Evolutionary conservation across 1,140 invertebrate genomes (phyloP), one percentile per base, ranked within the genome.

Genomic region (Steinernema khuongi): DNA sequence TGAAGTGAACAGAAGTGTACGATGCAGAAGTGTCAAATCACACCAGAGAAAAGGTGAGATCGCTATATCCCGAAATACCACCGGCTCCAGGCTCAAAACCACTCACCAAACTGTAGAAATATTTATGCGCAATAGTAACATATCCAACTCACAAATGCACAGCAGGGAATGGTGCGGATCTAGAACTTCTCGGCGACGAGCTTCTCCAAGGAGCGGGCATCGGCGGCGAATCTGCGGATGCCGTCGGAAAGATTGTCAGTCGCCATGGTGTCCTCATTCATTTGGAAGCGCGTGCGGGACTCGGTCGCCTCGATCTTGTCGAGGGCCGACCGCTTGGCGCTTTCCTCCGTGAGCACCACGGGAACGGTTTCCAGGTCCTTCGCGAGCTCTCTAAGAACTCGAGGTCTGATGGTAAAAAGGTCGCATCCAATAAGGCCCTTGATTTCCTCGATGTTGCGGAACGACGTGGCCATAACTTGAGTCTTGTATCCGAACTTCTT

Each of bases 191-290:
- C 71, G 28, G 71, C 72, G 32, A 83, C 78, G 30, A 85, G 67
- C 36, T 83, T 75, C 66, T 84, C 83, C 0, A 84, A 74, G 31
- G 72, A 32, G 32, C 77, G 66, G 30, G 92, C 90, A 88, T 99
- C 97, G 0, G 89, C 91, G 22, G 94, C 93, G 88, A 99, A 99
- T 85, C 96, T 97, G 22, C 96, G 90, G 83, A 99, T 99, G 68
- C 89, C 97, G 70, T 99, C 96, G 19, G 93, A 91, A 1, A 99
- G 88, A 86, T 99, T 98, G 81, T 99, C 95, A 0, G 91, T 94
- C 0, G 96, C 93, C 97, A 99, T 99, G 85, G 93, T 90, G 86
- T 99, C 95, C 87, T 99, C 94, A 86, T 99, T 99, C 73, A 97
- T 86, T 85, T 32, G 68, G 1, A 85, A 85, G 86, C 30, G 68